Evolutionary conservation across 2,888 invertebrate genomes (phyloP).

Genomic region (Heliconius aoede): DNA sequence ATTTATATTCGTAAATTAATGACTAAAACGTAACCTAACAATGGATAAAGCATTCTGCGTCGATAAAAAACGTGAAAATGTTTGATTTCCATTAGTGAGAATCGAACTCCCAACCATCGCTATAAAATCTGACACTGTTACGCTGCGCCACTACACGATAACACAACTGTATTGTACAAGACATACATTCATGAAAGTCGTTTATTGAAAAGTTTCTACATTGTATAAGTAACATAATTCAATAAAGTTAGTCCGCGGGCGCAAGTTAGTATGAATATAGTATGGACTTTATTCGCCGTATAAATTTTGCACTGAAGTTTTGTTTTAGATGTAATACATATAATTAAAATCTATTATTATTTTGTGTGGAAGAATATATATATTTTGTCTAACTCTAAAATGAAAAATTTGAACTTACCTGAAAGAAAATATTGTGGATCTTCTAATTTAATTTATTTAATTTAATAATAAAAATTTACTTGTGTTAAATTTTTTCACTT

Average conservation of each 20-base stretch:
- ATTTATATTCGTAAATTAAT: too few species aligned
- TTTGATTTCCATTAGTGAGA: not conserved
- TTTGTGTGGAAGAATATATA: too few species aligned
- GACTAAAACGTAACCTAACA: too few species aligned
- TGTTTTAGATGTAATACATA: not conserved
- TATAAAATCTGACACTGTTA: not conserved
- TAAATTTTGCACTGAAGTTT: not conserved
- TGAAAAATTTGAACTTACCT: too few species aligned
- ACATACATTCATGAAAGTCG: conserved; percentile 7
- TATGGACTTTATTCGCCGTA: not conserved
- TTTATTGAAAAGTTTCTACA: conserved; percentile 8
- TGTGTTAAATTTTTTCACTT: too few species aligned
- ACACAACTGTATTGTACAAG: not conserved
- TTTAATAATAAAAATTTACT: too few species aligned
- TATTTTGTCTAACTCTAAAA: too few species aligned
- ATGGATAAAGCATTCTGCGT: too few species aligned
- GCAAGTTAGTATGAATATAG: conserved; percentile 7
- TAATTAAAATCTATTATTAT: too few species aligned
- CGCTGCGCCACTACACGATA: not conserved
- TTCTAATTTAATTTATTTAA: too few species aligned
- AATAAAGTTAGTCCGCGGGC: conserved; percentile 1
- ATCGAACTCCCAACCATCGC: not conserved
- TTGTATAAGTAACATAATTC: conserved; percentile 16
- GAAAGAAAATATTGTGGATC: too few species aligned
- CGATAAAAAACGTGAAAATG: too few species aligned